Conservation (phyloP, 1,140 invertebrate genomes). For the Platorchestia sp. region DNA sequence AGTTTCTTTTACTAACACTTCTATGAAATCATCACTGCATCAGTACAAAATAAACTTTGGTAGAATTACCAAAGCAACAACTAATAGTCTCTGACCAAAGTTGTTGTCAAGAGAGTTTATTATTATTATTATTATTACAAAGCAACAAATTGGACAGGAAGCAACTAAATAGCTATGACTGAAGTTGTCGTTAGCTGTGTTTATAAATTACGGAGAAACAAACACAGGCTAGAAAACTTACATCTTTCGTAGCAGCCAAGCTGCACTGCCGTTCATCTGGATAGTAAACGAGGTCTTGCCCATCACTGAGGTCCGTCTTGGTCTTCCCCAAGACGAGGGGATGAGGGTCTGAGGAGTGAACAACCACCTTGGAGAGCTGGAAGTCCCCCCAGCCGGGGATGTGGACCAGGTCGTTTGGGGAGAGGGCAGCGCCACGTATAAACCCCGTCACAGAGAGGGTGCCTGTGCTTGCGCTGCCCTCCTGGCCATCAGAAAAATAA, state of each 20-base stretch:
- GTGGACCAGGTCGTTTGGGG: constrained; percentile 90
- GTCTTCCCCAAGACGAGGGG: constrained; percentile 73
- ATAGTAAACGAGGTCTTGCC: not conserved
- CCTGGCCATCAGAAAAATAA: not conserved
- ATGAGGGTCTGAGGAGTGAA: constrained; percentile 80
- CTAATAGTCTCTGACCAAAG: too few species aligned
- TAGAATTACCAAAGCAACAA: too few species aligned
- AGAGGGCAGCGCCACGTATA: constrained; percentile 78
- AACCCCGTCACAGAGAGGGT: constrained; percentile 39
- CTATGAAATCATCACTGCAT: too few species aligned
- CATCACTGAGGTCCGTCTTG: constrained; percentile 45
- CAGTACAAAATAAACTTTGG: too few species aligned
- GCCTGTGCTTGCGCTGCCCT: constrained; percentile 41
- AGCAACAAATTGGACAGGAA: too few species aligned
- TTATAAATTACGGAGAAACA: too few species aligned
- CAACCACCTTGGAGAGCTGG: constrained; percentile 88
- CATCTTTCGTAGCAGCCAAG: constrained; percentile 2
- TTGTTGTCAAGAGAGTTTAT: too few species aligned
- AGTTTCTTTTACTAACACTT: too few species aligned
- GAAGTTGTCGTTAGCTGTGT: too few species aligned
- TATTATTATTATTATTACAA: too few species aligned
- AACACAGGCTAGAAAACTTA: constrained; percentile 9
- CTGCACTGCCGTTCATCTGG: not conserved
- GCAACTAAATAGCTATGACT: too few species aligned
- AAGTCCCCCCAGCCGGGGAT: constrained; percentile 92